Evolutionary conservation across 2,797 vertebrate species (phyloP).

Genomic region (Antennarius maculatus): DNA sequence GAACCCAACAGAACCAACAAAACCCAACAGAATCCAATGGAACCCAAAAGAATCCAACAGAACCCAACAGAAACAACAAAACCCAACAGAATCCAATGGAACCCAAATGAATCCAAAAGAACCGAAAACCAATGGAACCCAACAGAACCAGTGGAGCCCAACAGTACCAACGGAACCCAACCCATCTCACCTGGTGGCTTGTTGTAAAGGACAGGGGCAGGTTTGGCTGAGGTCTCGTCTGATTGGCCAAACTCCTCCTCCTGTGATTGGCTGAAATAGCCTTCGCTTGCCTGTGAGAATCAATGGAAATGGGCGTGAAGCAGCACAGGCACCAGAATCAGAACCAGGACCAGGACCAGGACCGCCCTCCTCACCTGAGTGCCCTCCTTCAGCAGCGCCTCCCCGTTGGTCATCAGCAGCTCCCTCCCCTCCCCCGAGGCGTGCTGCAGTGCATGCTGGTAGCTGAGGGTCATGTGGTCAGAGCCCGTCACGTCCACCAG

Average conservation of each 20-base stretch:
- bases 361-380: conserved; percentile 84
- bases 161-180: too few relatives aligned
- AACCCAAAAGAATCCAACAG: too few relatives aligned
- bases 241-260: conserved; percentile 92
- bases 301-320: background rate
- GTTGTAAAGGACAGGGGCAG: conserved; percentile 91
- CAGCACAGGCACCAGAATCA: too few relatives aligned
- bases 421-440: conserved; percentile 75
- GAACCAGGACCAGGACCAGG: too few relatives aligned
- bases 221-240: conserved; percentile 91
- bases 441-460: conserved; percentile 87
- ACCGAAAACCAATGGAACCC: too few relatives aligned
- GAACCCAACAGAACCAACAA: too few relatives aligned
- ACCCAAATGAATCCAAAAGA: too few relatives aligned
- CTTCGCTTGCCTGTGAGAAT: conserved; percentile 86
- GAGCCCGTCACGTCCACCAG: conserved; percentile 81
- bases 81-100: too few relatives aligned
- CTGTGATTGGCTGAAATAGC: conserved; percentile 94
- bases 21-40: too few relatives aligned
- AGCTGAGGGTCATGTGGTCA: conserved; percentile 87
- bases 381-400: conserved; percentile 90
- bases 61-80: too few relatives aligned
- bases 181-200: conserved; percentile 91
- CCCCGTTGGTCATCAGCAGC: conserved; percentile 93
- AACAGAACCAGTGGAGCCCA: too few relatives aligned